Percentiles rank a stretch among this genome's conserved stretches.
Evolutionary conservation across 2,888 invertebrate genomes (phyloP).

Genomic region (Dysmachus trigonus): DNA sequence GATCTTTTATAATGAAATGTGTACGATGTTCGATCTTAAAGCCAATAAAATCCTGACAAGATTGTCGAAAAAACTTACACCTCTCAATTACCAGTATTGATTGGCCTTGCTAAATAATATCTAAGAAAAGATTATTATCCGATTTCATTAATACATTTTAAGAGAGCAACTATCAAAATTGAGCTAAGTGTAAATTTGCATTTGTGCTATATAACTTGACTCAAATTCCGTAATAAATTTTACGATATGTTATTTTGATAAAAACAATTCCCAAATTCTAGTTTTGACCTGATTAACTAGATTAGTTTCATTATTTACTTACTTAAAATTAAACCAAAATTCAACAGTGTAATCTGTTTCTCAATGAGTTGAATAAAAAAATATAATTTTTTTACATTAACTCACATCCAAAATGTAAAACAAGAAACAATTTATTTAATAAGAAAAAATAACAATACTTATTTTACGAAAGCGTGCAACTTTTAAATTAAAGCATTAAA

Average conservation of each 20-base stretch:
- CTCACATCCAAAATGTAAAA: background rate
- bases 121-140: background rate
- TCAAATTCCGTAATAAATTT: no score
- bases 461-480: background rate
- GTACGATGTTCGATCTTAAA: no score
- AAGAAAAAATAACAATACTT: background rate
- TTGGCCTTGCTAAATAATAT: background rate
- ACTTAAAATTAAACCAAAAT: background rate
- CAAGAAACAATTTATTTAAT: background rate
- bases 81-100: background rate
- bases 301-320: background rate
- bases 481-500: constrained; percentile 3
- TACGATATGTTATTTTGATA: background rate
- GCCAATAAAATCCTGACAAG: background rate
- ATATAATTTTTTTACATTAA: background rate
- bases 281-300: no score
- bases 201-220: no score
- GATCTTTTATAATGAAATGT: no score
- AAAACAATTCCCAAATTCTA: background rate
- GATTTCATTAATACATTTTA: no score
- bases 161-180: no score
- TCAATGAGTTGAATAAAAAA: background rate
- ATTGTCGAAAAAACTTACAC: background rate
- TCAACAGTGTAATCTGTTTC: background rate
- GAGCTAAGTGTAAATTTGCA: no score